A percentile compares a stretch with the other conserved stretches of the same genome.
phyloP scores from a whole-genome alignment of 2,888 invertebrate species.

The Pachydiplax longipennis region DNA sequence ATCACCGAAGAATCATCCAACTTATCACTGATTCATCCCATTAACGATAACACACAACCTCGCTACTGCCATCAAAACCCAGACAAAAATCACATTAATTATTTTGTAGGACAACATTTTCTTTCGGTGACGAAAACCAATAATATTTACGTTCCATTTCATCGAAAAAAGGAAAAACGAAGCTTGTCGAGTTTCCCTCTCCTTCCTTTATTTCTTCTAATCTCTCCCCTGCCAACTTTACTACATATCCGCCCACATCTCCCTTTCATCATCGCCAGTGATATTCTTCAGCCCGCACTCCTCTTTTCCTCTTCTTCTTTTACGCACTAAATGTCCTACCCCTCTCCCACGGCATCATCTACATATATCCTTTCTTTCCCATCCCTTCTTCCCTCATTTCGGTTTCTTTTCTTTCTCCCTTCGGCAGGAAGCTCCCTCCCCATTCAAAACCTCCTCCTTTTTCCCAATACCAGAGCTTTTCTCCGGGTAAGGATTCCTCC shows the following conservation, averaged over 20 bases:
- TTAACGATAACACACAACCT: too few relatives aligned
- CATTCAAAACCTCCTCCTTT: too few relatives aligned
- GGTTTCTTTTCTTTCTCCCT: background rate
- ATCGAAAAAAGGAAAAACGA: too few relatives aligned
- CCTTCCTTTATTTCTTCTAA: background rate
- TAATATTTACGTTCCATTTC: too few relatives aligned
- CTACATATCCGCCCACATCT: background rate
- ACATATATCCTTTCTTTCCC: background rate
- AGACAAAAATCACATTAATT: too few relatives aligned
- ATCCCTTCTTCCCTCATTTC: background rate
- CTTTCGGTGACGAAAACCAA: too few relatives aligned
- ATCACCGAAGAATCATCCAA: too few relatives aligned
- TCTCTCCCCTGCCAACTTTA: background rate
- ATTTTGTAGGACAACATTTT: too few relatives aligned
- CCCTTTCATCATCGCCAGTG: background rate
- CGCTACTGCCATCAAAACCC: too few relatives aligned
- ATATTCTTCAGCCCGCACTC: background rate
- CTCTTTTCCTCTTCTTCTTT: background rate
- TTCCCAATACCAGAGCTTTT: background rate
- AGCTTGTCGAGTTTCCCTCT: background rate
- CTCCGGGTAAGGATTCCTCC: background rate
- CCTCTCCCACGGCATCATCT: constrained; percentile 2
- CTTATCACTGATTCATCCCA: too few relatives aligned
- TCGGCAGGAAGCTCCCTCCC: background rate
- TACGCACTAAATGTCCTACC: background rate